These are phyloP conservation scores for Orthosia gothica DNA, from an alignment of 2,888 invertebrate genomes.

Conservation along the genomic window DNA sequence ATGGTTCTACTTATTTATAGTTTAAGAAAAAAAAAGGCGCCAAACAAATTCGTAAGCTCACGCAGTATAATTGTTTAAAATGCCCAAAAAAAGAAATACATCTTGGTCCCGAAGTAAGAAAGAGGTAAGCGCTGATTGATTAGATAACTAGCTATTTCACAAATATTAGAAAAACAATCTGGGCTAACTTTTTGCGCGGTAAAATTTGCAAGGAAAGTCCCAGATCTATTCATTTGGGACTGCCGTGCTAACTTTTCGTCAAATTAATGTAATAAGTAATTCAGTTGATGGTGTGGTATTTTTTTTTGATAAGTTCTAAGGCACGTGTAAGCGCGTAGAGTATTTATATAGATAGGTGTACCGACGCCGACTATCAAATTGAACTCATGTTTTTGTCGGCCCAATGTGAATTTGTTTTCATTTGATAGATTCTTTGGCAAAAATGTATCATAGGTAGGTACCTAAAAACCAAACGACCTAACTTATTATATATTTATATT, in stretches of 20 bases:
- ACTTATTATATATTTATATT: too few species aligned
- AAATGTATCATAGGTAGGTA: too few species aligned
- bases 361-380: too few species aligned
- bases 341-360: too few species aligned
- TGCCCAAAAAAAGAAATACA: slow-evolving; percentile 47
- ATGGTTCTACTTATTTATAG: background rate
- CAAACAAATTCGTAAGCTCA: background rate
- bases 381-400: background rate
- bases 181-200: background rate
- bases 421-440: too few species aligned
- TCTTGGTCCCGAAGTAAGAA: slow-evolving; percentile 39
- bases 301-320: background rate
- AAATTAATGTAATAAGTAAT: too few species aligned
- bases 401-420: background rate
- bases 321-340: too few species aligned
- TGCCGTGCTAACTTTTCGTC: background rate
- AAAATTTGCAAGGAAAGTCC: background rate
- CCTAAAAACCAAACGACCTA: too few species aligned
- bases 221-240: background rate
- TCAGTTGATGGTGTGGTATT: too few species aligned
- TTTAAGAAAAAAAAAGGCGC: slow-evolving; percentile 15
- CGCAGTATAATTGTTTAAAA: slow-evolving; percentile 5
- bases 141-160: background rate
- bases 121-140: slow-evolving; percentile 32
- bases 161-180: background rate